Percentiles rank a stretch among this genome's conserved stretches.
phyloP scores from a whole-genome alignment of 2,797 vertebrate genomes.

The Bradypodion ventrale region DNA sequence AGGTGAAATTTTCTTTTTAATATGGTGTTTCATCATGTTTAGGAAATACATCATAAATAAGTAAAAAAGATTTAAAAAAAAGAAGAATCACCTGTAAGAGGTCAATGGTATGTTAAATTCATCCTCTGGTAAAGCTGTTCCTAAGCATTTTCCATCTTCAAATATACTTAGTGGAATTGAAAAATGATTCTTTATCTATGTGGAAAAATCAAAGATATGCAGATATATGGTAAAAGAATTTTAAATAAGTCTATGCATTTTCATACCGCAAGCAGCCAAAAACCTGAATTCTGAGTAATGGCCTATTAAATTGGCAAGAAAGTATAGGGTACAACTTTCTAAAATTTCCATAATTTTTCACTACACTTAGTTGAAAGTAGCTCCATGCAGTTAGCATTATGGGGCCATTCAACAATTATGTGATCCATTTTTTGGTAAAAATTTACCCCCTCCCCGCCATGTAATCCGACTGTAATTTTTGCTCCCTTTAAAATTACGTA shows the following conservation, averaged over 20 bases:
- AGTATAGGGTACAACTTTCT: no score
- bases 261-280: background rate
- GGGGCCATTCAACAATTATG: no score
- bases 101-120: constrained; percentile 93
- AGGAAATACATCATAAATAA: background rate
- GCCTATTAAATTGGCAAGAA: no score
- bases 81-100: constrained; percentile 85
- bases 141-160: constrained; percentile 85
- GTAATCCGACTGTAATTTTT: no score
- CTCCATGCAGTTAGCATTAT: no score
- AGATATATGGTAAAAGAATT: constrained; percentile 27
- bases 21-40: background rate
- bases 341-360: no score
- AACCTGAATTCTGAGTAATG: no score
- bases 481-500: no score
- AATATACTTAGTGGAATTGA: constrained; percentile 87
- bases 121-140: constrained; percentile 82
- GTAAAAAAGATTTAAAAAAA: background rate
- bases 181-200: constrained; percentile 94
- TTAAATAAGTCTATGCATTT: background rate
- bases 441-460: no score
- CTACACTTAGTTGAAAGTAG: no score
- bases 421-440: no score
- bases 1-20: background rate
- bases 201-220: constrained; percentile 43